phyloP scores from a whole-genome alignment of 2,888 invertebrate species.

The Scaptomyza polygonia region DNA sequence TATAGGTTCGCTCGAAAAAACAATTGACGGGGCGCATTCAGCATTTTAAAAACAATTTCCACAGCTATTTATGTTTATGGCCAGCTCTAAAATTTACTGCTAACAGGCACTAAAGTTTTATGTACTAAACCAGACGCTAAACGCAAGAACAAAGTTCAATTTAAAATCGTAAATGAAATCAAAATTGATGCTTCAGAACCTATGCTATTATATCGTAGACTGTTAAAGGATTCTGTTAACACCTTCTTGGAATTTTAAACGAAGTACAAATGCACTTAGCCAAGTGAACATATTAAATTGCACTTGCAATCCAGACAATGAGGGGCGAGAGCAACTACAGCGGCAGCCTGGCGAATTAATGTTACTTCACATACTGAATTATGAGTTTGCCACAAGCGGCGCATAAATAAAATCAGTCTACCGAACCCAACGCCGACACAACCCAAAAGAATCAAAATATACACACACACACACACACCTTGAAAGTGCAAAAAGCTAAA shows the following conservation, averaged over 20 bases:
- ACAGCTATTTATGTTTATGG: slow-evolving; percentile 45
- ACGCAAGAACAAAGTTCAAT: not conserved
- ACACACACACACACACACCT: slow-evolving; percentile 24
- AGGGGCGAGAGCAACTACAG: too few species aligned
- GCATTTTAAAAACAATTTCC: slow-evolving; percentile 58
- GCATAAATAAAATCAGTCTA: slow-evolving; percentile 79
- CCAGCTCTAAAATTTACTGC: slow-evolving; percentile 49
- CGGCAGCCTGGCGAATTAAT: slow-evolving; percentile 58
- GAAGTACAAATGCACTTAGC: slow-evolving; percentile 28
- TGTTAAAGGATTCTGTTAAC: slow-evolving; percentile 5
- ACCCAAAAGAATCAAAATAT: slow-evolving; percentile 56
- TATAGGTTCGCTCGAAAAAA: slow-evolving; percentile 19
- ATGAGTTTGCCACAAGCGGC: slow-evolving; percentile 77
- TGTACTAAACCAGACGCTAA: not conserved
- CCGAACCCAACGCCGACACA: slow-evolving; percentile 46
- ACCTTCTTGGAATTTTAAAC: not conserved
- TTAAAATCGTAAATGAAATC: not conserved
- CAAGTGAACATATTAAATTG: slow-evolving; percentile 71
- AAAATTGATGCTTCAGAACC: not conserved
- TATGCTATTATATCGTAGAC: slow-evolving; percentile 52
- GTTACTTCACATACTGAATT: slow-evolving; percentile 73
- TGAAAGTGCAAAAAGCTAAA: slow-evolving; percentile 32
- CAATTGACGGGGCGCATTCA: slow-evolving; percentile 39
- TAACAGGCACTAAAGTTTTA: slow-evolving; percentile 52
- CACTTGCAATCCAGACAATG: slow-evolving; percentile 43